Evolutionary conservation across 1,140 invertebrate genomes (phyloP).

Genomic region (Archivesica marissinica): DNA sequence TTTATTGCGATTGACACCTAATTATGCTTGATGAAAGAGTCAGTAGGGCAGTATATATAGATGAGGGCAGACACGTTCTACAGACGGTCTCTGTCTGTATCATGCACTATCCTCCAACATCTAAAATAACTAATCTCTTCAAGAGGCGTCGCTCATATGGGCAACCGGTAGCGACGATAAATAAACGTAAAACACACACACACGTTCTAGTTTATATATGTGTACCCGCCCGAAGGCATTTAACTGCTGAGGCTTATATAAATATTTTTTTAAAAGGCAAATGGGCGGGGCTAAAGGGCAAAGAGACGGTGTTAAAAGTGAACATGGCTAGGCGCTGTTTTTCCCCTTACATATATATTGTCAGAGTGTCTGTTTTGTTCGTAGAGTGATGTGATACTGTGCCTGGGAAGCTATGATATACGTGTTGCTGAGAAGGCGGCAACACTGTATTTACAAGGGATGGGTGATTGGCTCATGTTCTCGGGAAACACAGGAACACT

Average conservation of each 20-base stretch:
- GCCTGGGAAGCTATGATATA: slow-evolving; percentile 74
- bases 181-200: too few relatives aligned
- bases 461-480: slow-evolving; percentile 71
- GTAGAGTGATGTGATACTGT: slow-evolving; percentile 77
- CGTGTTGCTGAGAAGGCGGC: slow-evolving; percentile 73
- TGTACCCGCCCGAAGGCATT: background rate
- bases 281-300: background rate
- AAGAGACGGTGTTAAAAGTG: background rate
- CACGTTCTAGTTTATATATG: background rate
- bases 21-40: too few relatives aligned
- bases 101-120: too few relatives aligned
- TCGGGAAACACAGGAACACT: slow-evolving; percentile 76
- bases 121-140: too few relatives aligned
- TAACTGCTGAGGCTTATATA: background rate
- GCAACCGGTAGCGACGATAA: too few relatives aligned
- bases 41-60: too few relatives aligned
- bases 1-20: too few relatives aligned
- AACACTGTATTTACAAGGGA: slow-evolving; percentile 67
- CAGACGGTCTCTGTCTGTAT: too few relatives aligned
- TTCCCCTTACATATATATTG: background rate
- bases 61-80: too few relatives aligned
- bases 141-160: too few relatives aligned
- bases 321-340: background rate
- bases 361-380: slow-evolving; percentile 13
- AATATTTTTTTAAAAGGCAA: background rate